phyloP scores from a whole-genome alignment of 2,113 vertebrate species.

The Motacilla tschutschensis region DNA sequence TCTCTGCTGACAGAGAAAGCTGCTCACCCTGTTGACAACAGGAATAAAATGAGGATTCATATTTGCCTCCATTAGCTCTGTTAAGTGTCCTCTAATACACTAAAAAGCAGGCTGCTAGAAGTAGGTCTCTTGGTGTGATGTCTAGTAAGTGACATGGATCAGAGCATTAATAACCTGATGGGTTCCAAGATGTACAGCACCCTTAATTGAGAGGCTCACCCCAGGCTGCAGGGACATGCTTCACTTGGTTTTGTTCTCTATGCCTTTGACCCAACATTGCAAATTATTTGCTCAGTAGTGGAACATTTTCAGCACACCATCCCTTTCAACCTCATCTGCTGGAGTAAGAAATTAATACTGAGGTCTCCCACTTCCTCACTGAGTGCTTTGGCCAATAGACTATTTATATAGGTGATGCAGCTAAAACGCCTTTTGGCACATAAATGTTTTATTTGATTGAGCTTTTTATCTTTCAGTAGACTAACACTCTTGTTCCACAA shows the following conservation, averaged over 20 bases:
- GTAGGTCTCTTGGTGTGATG: background rate
- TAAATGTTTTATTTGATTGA: conserved; percentile 56
- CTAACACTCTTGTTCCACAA: conserved; percentile 28
- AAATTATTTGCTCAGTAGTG: background rate
- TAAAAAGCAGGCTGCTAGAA: background rate
- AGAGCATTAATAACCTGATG: background rate
- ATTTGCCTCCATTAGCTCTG: conserved; percentile 4
- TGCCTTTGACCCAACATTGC: conserved; percentile 1
- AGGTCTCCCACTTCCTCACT: conserved; percentile 47
- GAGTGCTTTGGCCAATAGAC: conserved; percentile 25
- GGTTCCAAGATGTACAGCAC: background rate
- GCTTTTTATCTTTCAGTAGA: conserved; percentile 27
- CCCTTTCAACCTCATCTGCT: background rate
- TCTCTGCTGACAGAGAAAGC: conserved; percentile 16
- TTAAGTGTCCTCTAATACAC: background rate
- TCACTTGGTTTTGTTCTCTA: background rate
- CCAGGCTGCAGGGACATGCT: background rate
- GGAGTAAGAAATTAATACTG: conserved; percentile 47
- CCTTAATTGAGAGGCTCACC: background rate
- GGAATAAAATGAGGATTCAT: background rate
- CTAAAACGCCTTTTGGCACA: conserved; percentile 43
- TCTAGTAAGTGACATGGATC: background rate
- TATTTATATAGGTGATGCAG: conserved; percentile 51
- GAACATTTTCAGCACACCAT: background rate
- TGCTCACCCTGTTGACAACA: conserved; percentile 5